Base-by-base conservation (phyloP, 53 echinoderm and acorn worm species). In the Astropecten irregularis region DNA sequence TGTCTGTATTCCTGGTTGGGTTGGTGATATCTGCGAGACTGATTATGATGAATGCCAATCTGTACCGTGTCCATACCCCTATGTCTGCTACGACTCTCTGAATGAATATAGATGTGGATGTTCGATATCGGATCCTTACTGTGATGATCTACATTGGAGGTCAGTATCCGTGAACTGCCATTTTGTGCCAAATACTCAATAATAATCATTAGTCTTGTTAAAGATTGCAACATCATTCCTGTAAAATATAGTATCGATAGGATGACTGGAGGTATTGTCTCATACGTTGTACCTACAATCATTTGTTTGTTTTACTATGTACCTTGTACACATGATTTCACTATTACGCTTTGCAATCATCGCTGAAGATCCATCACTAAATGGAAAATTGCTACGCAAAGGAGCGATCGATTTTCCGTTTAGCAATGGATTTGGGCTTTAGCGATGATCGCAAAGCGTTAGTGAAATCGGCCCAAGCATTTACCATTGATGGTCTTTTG, bases 21-120 rank as follows among this genome's bases (percentile, higher is more conserved):
- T 77, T 4, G 86, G 86, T 18, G 86, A 86, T 23, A 66, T 23
- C 68, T 86, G 86, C 35, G 66, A 84, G 35, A 84, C 40, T 29
- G 84, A 84, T 27, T 70, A 40, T 25, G 84, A 84, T 40, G 84
- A 84, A 7, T 84, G 84, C 32, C 10, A 21, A 23, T 70, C 84
- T 20, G 18, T 40, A 16, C 84, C 84, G 1, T 84, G 84, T 69
- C 40, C 27, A 54, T 69, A 30, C 19, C 69, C 69, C 9, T 84
- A 69, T 26, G 44, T 58, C 44, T 84, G 84, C 58, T 69, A 56
- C 10, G 84, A 84, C 29, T 53, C 28, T 2, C 55, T 84, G 15
- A n/a, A 79, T 34, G 60, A 30, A 46, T 62, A 22, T 20, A 32
- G n/a, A 14, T 79, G 79, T 61, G 42, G 44, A 6, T 79, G 79